phyloP scores from a whole-genome alignment of 2,797 vertebrate species.

The Poeciliopsis gracilis region DNA sequence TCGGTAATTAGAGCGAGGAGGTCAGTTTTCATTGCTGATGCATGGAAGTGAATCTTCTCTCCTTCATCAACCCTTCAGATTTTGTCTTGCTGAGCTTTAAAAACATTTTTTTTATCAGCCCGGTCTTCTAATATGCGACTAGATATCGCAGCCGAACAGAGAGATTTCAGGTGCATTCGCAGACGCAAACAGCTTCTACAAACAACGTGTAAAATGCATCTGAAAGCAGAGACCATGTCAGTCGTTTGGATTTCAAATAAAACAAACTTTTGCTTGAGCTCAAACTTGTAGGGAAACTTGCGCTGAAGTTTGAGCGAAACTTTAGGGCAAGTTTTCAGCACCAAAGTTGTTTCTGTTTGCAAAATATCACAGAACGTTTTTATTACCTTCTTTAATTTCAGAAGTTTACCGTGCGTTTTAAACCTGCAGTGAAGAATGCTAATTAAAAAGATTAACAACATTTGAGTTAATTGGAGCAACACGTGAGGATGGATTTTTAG shows the following conservation, averaged over 20 bases:
- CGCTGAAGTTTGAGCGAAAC: not conserved
- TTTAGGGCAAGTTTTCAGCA: not conserved
- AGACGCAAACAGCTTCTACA: not conserved
- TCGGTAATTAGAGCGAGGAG: slow-evolving; percentile 42
- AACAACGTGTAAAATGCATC: not conserved
- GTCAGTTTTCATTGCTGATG: slow-evolving; percentile 42
- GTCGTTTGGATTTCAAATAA: too few species aligned
- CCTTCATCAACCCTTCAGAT: slow-evolving; percentile 14
- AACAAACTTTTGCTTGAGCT: too few species aligned
- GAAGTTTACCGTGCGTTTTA: not conserved
- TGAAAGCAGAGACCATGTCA: not conserved
- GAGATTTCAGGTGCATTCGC: not conserved
- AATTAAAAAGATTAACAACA: too few species aligned
- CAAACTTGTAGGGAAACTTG: too few species aligned
- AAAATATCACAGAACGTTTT: not conserved
- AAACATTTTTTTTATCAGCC: not conserved
- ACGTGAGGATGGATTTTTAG: not conserved
- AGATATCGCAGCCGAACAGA: not conserved
- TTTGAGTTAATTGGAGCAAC: too few species aligned
- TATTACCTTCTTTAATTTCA: not conserved
- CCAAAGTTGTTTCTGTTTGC: not conserved
- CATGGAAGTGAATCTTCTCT: slow-evolving; percentile 33
- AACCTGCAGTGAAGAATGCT: not conserved
- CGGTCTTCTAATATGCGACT: not conserved
- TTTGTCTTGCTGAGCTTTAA: slow-evolving; percentile 5